These are phyloP conservation scores for Hemiprocne comata DNA, from an alignment of 2,113 vertebrate genomes.

Conservation along the genomic window DNA sequence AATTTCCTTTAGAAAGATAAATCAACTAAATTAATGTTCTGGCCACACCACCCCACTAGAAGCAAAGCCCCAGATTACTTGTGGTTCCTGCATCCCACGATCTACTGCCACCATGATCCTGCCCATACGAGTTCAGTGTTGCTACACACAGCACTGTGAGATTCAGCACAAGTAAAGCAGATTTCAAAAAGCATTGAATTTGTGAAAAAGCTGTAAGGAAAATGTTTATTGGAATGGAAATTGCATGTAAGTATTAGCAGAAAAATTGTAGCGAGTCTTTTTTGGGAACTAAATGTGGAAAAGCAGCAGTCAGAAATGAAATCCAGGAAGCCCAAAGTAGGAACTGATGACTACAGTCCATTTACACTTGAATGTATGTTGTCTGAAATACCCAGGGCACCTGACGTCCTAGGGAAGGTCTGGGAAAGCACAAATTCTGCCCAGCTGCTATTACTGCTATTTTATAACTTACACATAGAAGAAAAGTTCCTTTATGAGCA, in stretches of 20 bases:
- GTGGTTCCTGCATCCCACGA: neutral
- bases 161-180: neutral
- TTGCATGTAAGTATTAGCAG: constrained; percentile 10
- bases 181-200: neutral
- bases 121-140: neutral
- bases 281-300: constrained; percentile 44
- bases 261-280: neutral
- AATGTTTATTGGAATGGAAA: constrained; percentile 47
- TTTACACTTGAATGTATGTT: neutral
- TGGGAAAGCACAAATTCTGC: neutral
- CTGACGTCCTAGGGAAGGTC: neutral
- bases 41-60: neutral
- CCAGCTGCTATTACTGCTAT: neutral
- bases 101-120: neutral
- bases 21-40: neutral
- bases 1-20: neutral
- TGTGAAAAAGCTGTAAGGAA: constrained; percentile 7
- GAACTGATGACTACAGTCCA: constrained; percentile 3
- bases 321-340: constrained; percentile 6
- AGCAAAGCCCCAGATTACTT: neutral
- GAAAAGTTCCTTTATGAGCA: neutral
- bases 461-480: neutral
- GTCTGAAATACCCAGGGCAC: neutral
- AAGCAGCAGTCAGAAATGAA: constrained; percentile 47
- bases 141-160: fast-evolving